Conservation (phyloP, 2,888 invertebrate genomes). For the Hydrotaea diabolus region DNA sequence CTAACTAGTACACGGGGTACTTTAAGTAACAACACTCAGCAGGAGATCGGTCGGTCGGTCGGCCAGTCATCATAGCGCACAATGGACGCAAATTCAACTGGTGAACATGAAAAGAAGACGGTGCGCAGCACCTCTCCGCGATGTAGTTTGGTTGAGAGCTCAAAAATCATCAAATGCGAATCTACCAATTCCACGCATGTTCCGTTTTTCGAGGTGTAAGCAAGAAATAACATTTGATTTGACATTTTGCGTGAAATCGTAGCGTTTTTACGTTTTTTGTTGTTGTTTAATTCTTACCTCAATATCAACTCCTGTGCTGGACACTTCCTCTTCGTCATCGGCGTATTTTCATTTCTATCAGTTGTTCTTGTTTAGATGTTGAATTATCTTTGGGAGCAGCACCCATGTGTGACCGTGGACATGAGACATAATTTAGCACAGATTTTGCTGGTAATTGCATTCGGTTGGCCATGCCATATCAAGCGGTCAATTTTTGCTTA, state of each 20-base stretch:
- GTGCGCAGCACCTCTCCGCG: too few species aligned
- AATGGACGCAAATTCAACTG: constrained; percentile 27
- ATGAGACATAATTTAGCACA: constrained; percentile 23
- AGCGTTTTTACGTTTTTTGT: too few species aligned
- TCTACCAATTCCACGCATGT: too few species aligned
- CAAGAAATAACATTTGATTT: constrained; percentile 57
- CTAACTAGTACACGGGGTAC: constrained; percentile 3
- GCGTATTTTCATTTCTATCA: too few species aligned
- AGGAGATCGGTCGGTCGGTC: constrained; percentile 13
- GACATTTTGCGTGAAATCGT: constrained; percentile 35
- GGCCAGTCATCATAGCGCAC: background rate
- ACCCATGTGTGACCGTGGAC: background rate
- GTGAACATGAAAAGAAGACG: background rate
- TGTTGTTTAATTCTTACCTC: too few species aligned
- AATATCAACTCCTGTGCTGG: constrained; percentile 36
- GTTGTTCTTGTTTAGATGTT: constrained; percentile 19
- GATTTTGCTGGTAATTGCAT: constrained; percentile 28
- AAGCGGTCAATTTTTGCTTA: constrained; percentile 17
- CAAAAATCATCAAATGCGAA: too few species aligned
- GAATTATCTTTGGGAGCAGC: background rate
- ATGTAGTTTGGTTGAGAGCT: too few species aligned
- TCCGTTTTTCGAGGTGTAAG: too few species aligned
- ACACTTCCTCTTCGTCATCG: too few species aligned
- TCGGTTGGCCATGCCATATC: background rate
- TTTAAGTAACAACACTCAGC: constrained; percentile 30